Conservation (phyloP, 2,888 invertebrate genomes). For the Idaea dimidiata region DNA sequence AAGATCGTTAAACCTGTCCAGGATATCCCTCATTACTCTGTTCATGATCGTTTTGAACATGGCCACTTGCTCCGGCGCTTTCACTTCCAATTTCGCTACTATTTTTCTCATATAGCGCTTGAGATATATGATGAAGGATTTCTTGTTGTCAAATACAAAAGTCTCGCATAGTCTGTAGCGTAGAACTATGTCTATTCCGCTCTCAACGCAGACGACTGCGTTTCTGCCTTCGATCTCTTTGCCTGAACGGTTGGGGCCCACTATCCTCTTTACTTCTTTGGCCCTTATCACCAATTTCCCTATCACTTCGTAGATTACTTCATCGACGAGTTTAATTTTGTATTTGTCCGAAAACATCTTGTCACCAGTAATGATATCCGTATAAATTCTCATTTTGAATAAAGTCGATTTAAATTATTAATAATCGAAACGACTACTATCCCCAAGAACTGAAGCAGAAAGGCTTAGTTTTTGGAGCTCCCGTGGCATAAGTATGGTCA, state of each 20-base stretch:
- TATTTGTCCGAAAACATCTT: slow-evolving; percentile 99
- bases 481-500: too few relatives aligned
- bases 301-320: slow-evolving; percentile 96
- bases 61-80: slow-evolving; percentile 90
- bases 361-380: slow-evolving; percentile 97
- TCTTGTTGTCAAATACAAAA: slow-evolving; percentile 93
- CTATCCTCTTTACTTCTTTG: slow-evolving; percentile 89
- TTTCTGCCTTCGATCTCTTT: slow-evolving; percentile 93
- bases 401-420: slow-evolving; percentile 78
- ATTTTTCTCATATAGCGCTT: slow-evolving; percentile 98
- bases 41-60: slow-evolving; percentile 95
- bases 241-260: slow-evolving; percentile 96
- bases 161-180: slow-evolving; percentile 95
- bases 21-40: slow-evolving; percentile 95
- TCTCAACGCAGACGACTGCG: slow-evolving; percentile 77
- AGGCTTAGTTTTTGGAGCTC: slow-evolving; percentile 33
- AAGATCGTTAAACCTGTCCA: slow-evolving; percentile 94
- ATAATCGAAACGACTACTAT: slow-evolving; percentile 79
- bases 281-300: slow-evolving; percentile 90
- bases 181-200: slow-evolving; percentile 95
- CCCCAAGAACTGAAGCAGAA: slow-evolving; percentile 79
- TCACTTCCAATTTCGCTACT: slow-evolving; percentile 90
- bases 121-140: slow-evolving; percentile 93
- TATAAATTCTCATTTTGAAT: slow-evolving; percentile 95
- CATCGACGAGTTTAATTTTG: slow-evolving; percentile 94